phyloP scores from a whole-genome alignment of 2,113 vertebrate species.

The Leptocoma aspasia region DNA sequence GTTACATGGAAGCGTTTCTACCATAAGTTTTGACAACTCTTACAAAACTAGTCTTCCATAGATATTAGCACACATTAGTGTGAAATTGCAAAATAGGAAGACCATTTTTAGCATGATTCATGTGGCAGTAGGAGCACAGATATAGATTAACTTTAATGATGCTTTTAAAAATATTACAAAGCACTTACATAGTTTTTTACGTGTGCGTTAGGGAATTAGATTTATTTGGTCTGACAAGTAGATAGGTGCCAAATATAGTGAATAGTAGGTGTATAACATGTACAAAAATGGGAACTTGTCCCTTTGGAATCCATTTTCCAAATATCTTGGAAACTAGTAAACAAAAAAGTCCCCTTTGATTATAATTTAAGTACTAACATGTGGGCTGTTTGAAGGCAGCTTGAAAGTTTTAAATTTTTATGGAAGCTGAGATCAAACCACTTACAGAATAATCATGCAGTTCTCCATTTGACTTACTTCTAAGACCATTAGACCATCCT shows the following conservation, averaged over 20 bases:
- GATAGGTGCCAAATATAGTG: not conserved
- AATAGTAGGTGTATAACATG: not conserved
- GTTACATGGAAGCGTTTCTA: not conserved
- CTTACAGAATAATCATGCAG: not conserved
- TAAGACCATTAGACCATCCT: not conserved
- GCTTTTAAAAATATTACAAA: constrained; percentile 49
- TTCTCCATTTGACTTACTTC: not conserved
- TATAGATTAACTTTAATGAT: constrained; percentile 31
- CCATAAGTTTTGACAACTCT: not conserved
- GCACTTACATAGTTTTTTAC: constrained; percentile 15
- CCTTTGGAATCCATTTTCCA: not conserved
- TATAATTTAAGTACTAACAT: not conserved
- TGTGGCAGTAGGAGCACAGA: not conserved
- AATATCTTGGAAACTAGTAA: not conserved
- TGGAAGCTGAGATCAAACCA: not conserved
- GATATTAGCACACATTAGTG: not conserved
- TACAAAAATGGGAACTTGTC: not conserved
- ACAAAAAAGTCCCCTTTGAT: not conserved
- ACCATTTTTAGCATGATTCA: not conserved
- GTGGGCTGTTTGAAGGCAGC: not conserved
- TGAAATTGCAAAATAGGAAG: not conserved
- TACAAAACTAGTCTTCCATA: not conserved
- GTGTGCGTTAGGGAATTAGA: not conserved
- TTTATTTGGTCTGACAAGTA: constrained; percentile 31
- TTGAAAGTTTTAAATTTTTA: not conserved